These are phyloP conservation scores for Microvelia longipes DNA, from an alignment of 1,140 invertebrate genomes.

Conservation along the genomic window DNA sequence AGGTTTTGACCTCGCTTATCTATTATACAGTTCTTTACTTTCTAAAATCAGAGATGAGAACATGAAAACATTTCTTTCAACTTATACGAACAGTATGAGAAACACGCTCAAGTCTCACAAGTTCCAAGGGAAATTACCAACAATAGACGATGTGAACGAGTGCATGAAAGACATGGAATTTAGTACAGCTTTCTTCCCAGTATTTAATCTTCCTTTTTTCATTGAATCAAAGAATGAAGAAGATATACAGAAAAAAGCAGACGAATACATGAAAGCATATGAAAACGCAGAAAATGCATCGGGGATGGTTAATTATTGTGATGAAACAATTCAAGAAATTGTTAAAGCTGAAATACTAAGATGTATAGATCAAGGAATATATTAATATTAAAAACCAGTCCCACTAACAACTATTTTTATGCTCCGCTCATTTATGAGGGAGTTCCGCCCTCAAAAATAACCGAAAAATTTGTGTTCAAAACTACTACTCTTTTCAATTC, in stretches of 20 bases:
- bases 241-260: neutral
- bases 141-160: neutral
- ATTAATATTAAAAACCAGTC: too few species aligned
- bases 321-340: neutral
- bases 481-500: too few species aligned
- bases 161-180: neutral
- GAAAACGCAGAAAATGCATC: neutral
- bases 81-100: neutral
- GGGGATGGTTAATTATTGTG: neutral
- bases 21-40: neutral
- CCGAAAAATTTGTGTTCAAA: too few species aligned
- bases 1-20: neutral
- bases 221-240: neutral
- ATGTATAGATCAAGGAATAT: neutral
- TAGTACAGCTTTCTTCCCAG: neutral
- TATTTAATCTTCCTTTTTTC: neutral
- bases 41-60: neutral
- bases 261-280: neutral
- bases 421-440: too few species aligned
- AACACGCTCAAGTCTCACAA: neutral
- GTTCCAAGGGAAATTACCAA: neutral
- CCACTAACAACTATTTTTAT: too few species aligned
- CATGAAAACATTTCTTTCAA: neutral
- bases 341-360: neutral
- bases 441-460: too few species aligned